Evolutionary conservation across 2,113 vertebrate genomes (phyloP).

Genomic region (Lichenostomus cassidix): DNA sequence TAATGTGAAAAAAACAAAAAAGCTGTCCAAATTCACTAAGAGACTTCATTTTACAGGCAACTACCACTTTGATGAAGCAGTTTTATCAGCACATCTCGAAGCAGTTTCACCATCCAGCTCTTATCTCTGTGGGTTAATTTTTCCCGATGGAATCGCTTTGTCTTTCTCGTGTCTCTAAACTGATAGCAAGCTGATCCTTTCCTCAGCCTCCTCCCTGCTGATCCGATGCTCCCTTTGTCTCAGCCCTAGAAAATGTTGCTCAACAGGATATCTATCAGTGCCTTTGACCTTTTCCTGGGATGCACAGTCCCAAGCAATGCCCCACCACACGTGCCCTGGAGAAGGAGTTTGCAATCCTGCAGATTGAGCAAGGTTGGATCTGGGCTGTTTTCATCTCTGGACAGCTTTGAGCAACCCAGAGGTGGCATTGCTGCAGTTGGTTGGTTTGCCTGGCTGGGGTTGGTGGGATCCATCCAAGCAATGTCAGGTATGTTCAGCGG

Average conservation of each 20-base stretch:
- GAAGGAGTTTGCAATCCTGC: conserved; percentile 26
- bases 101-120: neutral
- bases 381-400: conserved; percentile 50
- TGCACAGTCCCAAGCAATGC: neutral
- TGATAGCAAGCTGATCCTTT: conserved; percentile 48
- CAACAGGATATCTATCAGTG: conserved; percentile 59
- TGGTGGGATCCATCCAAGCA: neutral
- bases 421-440: neutral
- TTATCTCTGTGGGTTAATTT: conserved; percentile 60
- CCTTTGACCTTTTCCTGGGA: conserved; percentile 67
- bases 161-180: conserved; percentile 49
- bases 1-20: neutral
- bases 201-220: conserved; percentile 44
- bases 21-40: neutral
- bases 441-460: neutral
- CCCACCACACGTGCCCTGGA: conserved; percentile 23
- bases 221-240: conserved; percentile 64
- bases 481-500: neutral
- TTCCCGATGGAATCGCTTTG: conserved; percentile 51
- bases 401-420: conserved; percentile 51
- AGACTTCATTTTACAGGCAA: neutral
- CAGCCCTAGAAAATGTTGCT: conserved; percentile 69
- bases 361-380: conserved; percentile 56
- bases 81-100: neutral
- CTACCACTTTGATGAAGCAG: neutral